These are phyloP conservation scores for Ciconia nigra DNA, from an alignment of 2,797 vertebrate species.

Conservation along the genomic window DNA sequence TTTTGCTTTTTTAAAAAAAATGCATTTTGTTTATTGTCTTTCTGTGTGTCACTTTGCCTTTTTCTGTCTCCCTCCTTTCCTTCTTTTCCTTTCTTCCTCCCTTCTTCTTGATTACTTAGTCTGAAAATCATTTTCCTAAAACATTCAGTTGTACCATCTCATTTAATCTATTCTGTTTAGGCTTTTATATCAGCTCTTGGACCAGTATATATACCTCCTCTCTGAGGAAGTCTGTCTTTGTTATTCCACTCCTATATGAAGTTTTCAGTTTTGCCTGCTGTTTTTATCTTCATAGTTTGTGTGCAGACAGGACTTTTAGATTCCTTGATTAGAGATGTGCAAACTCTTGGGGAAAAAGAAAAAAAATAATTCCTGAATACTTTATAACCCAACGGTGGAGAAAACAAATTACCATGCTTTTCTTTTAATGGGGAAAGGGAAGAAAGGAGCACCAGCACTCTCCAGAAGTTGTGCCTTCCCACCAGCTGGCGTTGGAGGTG, in stretches of 20 bases:
- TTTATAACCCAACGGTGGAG: background rate
- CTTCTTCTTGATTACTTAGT: background rate
- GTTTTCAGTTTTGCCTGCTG: background rate
- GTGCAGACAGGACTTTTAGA: background rate
- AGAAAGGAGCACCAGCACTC: background rate
- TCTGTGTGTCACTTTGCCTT: background rate
- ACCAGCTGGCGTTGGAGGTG: background rate
- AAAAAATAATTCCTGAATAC: background rate
- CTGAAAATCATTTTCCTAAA: background rate
- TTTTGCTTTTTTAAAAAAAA: background rate
- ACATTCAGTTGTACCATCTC: background rate
- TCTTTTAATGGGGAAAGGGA: background rate
- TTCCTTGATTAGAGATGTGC: background rate
- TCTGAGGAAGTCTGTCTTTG: background rate
- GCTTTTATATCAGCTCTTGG: background rate
- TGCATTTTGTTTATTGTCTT: background rate
- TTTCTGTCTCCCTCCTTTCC: background rate
- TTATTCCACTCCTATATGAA: background rate
- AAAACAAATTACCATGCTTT: background rate
- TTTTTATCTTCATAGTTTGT: background rate
- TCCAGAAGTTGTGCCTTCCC: background rate
- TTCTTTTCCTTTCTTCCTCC: background rate
- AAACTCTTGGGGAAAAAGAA: background rate
- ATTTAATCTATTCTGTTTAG: background rate
- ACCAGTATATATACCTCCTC: background rate